Conservation (phyloP, 2,888 invertebrate genomes). For the Drosophila lutescens region DNA sequence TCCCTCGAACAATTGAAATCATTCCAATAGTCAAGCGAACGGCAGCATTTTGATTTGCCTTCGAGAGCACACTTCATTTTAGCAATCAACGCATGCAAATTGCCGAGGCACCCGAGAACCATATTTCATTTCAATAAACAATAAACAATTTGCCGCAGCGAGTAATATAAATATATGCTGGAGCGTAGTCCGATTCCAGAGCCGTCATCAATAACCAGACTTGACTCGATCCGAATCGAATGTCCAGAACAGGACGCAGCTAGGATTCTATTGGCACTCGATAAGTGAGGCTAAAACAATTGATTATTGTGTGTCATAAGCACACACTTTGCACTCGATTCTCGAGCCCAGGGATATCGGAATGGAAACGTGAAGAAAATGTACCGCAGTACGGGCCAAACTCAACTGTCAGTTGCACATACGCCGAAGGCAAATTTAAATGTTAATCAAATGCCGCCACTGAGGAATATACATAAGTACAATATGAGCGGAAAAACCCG, state of each 20-base stretch:
- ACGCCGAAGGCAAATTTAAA: slow-evolving; percentile 73
- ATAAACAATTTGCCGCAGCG: slow-evolving; percentile 72
- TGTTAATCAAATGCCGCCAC: slow-evolving; percentile 70
- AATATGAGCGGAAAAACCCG: slow-evolving; percentile 10
- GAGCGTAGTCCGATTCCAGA: slow-evolving; percentile 9
- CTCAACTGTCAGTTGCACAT: slow-evolving; percentile 68
- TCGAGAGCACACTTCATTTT: slow-evolving; percentile 52
- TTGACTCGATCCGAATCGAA: slow-evolving; percentile 21
- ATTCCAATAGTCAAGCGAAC: slow-evolving; percentile 10
- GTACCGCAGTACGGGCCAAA: slow-evolving; percentile 33
- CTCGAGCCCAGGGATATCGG: slow-evolving; percentile 23
- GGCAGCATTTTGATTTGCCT: slow-evolving; percentile 26
- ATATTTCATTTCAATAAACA: slow-evolving; percentile 71
- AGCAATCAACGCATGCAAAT: slow-evolving; percentile 75
- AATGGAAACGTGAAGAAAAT: slow-evolving; percentile 51
- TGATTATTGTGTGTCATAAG: slow-evolving; percentile 79
- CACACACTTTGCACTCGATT: slow-evolving; percentile 47
- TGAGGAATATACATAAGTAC: slow-evolving; percentile 40
- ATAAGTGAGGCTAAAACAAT: slow-evolving; percentile 66
- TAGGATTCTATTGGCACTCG: slow-evolving; percentile 35
- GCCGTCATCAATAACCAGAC: slow-evolving; percentile 72
- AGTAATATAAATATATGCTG: slow-evolving; percentile 13
- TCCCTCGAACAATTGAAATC: slow-evolving; percentile 16
- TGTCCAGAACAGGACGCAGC: slow-evolving; percentile 26
- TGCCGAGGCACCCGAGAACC: slow-evolving; percentile 21